These are phyloP conservation scores for Stenotaenia linearis DNA, from an alignment of 2,888 invertebrate genomes.

Conservation along the genomic window DNA sequence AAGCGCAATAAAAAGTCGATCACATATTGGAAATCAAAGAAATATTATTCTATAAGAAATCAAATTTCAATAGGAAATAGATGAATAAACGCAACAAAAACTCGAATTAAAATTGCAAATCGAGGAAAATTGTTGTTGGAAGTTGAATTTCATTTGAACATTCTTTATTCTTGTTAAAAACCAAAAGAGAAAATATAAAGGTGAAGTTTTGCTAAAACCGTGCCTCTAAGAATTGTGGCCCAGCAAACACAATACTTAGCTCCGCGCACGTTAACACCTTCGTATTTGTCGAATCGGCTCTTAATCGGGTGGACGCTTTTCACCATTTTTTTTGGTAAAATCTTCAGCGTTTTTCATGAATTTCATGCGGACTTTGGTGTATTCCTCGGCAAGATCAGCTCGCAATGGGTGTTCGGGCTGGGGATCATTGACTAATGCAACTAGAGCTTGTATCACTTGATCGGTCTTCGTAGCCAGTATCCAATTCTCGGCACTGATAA, in stretches of 20 bases:
- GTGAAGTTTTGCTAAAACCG: not conserved
- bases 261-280: conserved; percentile 2
- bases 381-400: conserved; percentile 96
- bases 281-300: not conserved
- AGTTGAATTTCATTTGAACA: too few species aligned
- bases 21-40: too few species aligned
- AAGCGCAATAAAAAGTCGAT: too few species aligned
- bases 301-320: conserved; percentile 86
- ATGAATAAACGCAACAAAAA: too few species aligned
- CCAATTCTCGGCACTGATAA: conserved; percentile 98
- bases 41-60: too few species aligned
- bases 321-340: conserved; percentile 94
- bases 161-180: not conserved
- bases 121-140: too few species aligned
- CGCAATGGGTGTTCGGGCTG: conserved; percentile 97
- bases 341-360: conserved; percentile 98
- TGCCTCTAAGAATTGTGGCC: not conserved
- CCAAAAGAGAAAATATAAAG: not conserved
- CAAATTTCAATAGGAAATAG: too few species aligned
- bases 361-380: conserved; percentile 90
- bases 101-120: too few species aligned
- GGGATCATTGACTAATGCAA: conserved; percentile 94
- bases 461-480: conserved; percentile 99
- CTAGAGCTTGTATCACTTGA: conserved; percentile 95
- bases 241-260: not conserved